phyloP scores from a whole-genome alignment of 2,113 vertebrate genomes.

The Xerus inauris region DNA sequence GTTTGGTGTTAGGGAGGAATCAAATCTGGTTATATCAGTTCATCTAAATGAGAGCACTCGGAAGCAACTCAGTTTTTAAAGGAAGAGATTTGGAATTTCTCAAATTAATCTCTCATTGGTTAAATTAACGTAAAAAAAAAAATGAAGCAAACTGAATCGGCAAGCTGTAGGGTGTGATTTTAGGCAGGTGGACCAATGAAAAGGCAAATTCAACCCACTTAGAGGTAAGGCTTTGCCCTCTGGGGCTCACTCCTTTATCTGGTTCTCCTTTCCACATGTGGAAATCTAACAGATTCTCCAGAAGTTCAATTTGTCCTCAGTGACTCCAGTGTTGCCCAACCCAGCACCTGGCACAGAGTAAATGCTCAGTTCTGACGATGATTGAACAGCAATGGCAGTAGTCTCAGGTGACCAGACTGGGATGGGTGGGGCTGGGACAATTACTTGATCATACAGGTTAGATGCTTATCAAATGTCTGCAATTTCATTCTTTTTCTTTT shows the following conservation, averaged over 20 bases:
- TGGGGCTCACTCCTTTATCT: neutral
- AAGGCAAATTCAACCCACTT: neutral
- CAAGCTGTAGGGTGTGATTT: neutral
- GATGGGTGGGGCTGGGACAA: neutral
- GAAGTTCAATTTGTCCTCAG: neutral
- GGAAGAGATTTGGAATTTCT: neutral
- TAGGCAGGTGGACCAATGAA: neutral
- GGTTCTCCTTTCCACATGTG: neutral
- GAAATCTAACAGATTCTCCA: neutral
- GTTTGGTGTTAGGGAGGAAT: neutral
- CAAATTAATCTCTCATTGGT: neutral
- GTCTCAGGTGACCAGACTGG: neutral
- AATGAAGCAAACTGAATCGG: neutral
- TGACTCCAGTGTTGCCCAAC: accelerated
- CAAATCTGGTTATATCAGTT: neutral
- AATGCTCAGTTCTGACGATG: neutral
- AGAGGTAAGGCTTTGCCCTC: neutral
- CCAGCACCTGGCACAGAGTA: neutral
- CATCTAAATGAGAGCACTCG: neutral
- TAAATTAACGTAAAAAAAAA: neutral
- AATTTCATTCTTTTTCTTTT: neutral
- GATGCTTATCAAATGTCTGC: neutral
- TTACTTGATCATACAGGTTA: neutral
- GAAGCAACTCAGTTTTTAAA: neutral
- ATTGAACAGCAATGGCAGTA: neutral